phyloP scores from a whole-genome alignment of 1,140 invertebrate species.

The Diachasmimorpha longicaudata region DNA sequence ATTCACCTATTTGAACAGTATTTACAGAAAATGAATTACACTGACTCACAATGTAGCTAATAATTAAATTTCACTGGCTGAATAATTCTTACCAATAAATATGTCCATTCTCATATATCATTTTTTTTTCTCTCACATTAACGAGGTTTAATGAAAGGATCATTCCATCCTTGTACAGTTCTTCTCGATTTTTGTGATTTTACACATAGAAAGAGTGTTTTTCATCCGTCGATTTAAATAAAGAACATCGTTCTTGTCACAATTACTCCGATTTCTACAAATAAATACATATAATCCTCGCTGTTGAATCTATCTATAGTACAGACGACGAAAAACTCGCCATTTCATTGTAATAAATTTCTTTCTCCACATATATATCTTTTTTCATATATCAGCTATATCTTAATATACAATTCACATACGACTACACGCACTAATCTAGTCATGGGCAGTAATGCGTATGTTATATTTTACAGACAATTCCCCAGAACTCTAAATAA shows the following conservation, averaged over 20 bases:
- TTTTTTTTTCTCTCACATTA: background rate
- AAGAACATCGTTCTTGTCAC: background rate
- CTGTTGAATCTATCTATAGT: conserved; percentile 9
- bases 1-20: background rate
- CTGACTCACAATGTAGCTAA: background rate
- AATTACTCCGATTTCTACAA: background rate
- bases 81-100: conserved; percentile 19
- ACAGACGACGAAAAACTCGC: conserved; percentile 1
- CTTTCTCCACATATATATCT: conserved; percentile 1
- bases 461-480: conserved; percentile 16
- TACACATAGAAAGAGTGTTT: background rate
- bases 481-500: conserved; percentile 17
- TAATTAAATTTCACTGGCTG: conserved; percentile 22
- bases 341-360: conserved; percentile 11
- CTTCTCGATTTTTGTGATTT: background rate
- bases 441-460: conserved; percentile 4
- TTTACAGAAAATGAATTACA: conserved; percentile 15
- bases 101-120: background rate
- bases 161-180: background rate
- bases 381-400: conserved; percentile 1
- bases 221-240: background rate
- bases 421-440: conserved; percentile 5
- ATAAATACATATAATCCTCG: conserved; percentile 15
- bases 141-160: background rate
- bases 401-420: conserved; percentile 5